These are phyloP conservation scores for Enoplosus armatus DNA, from an alignment of 2,797 vertebrate species.

Conservation along the genomic window DNA sequence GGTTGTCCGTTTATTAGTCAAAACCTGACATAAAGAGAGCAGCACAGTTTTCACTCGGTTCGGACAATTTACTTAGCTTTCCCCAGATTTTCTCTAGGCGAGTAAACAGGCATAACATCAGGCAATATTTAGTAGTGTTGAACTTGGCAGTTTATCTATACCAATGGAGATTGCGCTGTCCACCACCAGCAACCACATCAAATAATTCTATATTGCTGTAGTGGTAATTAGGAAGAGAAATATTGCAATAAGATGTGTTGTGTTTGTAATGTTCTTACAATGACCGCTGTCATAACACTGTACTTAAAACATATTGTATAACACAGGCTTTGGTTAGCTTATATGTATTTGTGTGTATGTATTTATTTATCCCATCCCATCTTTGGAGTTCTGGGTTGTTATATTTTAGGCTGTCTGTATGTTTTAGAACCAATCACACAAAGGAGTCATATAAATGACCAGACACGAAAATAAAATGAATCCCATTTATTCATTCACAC, in stretches of 20 bases:
- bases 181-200: no score
- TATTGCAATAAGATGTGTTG: background rate
- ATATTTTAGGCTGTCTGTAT: background rate
- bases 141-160: background rate
- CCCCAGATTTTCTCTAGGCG: slow-evolving; percentile 16
- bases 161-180: background rate
- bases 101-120: slow-evolving; percentile 24
- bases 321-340: background rate
- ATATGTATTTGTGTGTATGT: background rate
- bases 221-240: background rate
- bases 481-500: background rate
- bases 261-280: background rate
- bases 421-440: background rate
- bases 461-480: background rate
- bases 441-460: background rate
- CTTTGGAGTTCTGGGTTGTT: background rate
- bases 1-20: background rate
- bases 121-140: background rate
- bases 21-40: background rate
- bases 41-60: background rate
- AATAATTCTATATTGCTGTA: no score
- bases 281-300: background rate
- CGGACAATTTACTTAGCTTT: slow-evolving; percentile 7
- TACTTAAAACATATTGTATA: background rate
- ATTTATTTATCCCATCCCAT: background rate